Conservation (phyloP, 2,113 vertebrate species). For the Prunella fulvescens region DNA sequence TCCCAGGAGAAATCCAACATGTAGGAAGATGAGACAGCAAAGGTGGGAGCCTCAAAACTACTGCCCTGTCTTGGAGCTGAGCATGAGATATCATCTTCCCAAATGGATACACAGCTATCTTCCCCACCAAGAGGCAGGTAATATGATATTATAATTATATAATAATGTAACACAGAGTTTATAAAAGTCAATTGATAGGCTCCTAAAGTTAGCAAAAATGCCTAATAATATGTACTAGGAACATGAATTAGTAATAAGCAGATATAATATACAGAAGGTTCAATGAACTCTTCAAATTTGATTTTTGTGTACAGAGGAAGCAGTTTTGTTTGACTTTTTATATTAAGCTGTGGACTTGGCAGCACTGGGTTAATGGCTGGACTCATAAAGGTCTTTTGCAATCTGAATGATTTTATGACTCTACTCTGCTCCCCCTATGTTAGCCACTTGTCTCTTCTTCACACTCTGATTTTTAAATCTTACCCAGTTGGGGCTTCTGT, state of each 20-base stretch:
- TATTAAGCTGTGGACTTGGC: background rate
- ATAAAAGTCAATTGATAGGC: background rate
- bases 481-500: fast-evolving
- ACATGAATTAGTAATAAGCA: background rate
- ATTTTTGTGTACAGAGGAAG: background rate
- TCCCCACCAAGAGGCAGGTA: background rate
- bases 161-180: background rate
- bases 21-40: background rate
- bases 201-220: background rate
- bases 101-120: fast-evolving
- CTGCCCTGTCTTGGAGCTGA: background rate
- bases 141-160: fast-evolving
- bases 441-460: background rate
- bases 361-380: background rate
- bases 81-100: fast-evolving
- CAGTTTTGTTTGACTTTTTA: background rate
- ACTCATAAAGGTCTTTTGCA: background rate
- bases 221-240: background rate
- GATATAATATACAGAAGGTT: background rate
- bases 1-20: background rate
- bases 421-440: background rate
- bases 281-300: background rate
- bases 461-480: background rate
- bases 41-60: background rate
- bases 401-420: background rate